These are phyloP conservation scores for Emesis russula DNA, from an alignment of 2,888 invertebrate genomes.

Conservation along the genomic window DNA sequence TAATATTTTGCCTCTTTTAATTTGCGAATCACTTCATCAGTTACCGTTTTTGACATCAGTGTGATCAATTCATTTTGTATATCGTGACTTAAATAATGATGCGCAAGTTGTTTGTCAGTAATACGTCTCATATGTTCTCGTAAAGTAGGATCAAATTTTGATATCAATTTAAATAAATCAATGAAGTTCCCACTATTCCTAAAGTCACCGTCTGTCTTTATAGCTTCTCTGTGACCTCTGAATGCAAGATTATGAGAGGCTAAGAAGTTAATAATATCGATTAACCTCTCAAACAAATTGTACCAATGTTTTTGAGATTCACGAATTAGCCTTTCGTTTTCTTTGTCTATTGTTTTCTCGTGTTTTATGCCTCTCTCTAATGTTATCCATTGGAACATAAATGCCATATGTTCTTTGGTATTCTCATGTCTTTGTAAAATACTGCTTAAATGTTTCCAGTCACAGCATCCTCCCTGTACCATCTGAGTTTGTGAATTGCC, in stretches of 20 bases:
- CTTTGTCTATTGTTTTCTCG: slow-evolving; percentile 58
- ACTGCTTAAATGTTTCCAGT: slow-evolving; percentile 52
- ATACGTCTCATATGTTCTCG: slow-evolving; percentile 57
- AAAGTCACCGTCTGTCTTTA: slow-evolving; percentile 33
- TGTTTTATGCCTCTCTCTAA: slow-evolving; percentile 46
- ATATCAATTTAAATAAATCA: slow-evolving; percentile 46
- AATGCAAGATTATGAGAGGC: slow-evolving; percentile 28
- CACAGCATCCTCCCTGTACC: slow-evolving; percentile 36
- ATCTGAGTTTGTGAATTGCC: slow-evolving; percentile 47
- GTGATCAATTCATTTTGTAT: slow-evolving; percentile 59
- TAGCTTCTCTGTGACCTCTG: slow-evolving; percentile 28
- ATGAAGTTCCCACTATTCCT: slow-evolving; percentile 53
- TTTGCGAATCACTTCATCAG: slow-evolving; percentile 40
- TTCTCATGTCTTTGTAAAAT: slow-evolving; percentile 45
- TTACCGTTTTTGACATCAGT: slow-evolving; percentile 46
- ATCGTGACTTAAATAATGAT: slow-evolving; percentile 60
- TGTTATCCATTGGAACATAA: slow-evolving; percentile 47
- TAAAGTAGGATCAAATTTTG: slow-evolving; percentile 39
- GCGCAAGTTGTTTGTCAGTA: slow-evolving; percentile 57
- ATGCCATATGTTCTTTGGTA: slow-evolving; percentile 50
- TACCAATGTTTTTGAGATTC: slow-evolving; percentile 57
- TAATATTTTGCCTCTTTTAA: slow-evolving; percentile 22
- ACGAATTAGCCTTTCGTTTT: slow-evolving; percentile 56
- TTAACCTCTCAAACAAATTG: slow-evolving; percentile 41
- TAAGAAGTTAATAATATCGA: slow-evolving; percentile 19